phyloP scores from a whole-genome alignment of 2,113 vertebrate species.

The Tragelaphus strepsiceros region DNA sequence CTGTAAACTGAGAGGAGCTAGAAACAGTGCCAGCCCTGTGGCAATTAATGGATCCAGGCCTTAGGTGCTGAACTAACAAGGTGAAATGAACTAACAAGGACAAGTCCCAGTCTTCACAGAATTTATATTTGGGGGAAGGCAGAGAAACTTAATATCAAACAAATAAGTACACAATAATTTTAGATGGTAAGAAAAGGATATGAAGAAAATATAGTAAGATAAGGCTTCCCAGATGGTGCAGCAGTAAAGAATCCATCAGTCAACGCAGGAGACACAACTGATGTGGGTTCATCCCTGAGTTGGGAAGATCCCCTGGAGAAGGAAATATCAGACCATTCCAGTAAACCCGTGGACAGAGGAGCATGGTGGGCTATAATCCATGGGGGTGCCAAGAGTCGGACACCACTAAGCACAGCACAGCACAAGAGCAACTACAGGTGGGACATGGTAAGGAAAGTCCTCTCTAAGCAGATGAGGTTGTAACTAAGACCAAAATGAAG shows the following conservation, averaged over 20 bases:
- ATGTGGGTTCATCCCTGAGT: not conserved
- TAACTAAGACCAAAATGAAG: not conserved
- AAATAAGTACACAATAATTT: not conserved
- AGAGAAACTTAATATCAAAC: not conserved
- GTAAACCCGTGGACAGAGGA: not conserved
- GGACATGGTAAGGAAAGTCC: not conserved
- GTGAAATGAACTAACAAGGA: not conserved
- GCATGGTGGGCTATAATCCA: not conserved
- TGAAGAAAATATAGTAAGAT: not conserved
- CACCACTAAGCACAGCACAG: not conserved
- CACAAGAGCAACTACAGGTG: not conserved
- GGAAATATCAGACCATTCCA: not conserved
- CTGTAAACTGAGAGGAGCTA: not conserved
- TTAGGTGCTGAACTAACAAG: not conserved
- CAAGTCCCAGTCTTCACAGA: not conserved
- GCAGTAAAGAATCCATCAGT: not conserved
- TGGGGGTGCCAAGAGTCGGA: not conserved
- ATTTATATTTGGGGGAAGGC: not conserved
- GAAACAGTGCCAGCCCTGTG: not conserved
- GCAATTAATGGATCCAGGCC: not conserved
- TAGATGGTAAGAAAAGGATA: not conserved
- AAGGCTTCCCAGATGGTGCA: not conserved
- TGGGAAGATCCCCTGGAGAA: not conserved
- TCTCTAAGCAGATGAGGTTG: not conserved
- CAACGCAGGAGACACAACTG: not conserved